A percentile compares a stretch with the other conserved stretches of the same genome.
phyloP scores from a whole-genome alignment of 2,797 vertebrate species.

The Neostethus bicornis region DNA sequence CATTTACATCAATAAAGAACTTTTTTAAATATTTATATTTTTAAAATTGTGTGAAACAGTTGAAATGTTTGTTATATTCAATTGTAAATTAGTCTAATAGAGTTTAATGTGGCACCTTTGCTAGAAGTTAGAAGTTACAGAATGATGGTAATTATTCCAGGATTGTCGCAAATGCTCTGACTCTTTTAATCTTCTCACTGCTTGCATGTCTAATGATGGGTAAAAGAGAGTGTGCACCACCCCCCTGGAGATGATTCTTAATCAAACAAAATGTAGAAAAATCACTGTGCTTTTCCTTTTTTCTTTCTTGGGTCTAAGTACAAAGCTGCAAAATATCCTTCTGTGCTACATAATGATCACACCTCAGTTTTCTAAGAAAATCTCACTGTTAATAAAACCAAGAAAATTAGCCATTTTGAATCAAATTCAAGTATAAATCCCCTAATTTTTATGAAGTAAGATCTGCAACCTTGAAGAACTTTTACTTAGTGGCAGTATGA shows the following conservation, averaged over 20 bases:
- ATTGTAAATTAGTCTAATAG: slow-evolving; percentile 17
- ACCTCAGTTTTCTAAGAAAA: background rate
- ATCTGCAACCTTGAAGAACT: slow-evolving; percentile 35
- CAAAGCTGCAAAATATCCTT: background rate
- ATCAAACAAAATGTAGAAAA: slow-evolving; percentile 53
- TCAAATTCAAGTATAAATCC: background rate
- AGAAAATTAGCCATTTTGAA: background rate
- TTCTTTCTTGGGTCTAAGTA: background rate
- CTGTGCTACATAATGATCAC: background rate
- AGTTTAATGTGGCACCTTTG: background rate
- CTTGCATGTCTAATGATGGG: slow-evolving; percentile 44
- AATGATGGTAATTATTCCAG: slow-evolving; percentile 40
- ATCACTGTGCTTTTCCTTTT: slow-evolving; percentile 24
- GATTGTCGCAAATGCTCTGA: slow-evolving; percentile 33
- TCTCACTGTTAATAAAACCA: background rate
- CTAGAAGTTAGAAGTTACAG: slow-evolving; percentile 27
- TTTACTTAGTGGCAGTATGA: slow-evolving; percentile 21
- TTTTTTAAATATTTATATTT: slow-evolving; percentile 4
- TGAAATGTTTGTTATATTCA: slow-evolving; percentile 22
- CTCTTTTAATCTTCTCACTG: slow-evolving; percentile 43
- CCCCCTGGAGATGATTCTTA: slow-evolving; percentile 39
- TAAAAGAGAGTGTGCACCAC: slow-evolving; percentile 15
- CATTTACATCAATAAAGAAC: slow-evolving; percentile 36
- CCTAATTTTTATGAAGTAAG: slow-evolving; percentile 10
- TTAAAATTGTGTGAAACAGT: slow-evolving; percentile 18